A percentile compares a stretch with the other conserved stretches of the same genome.
phyloP scores from a whole-genome alignment of 1,140 invertebrate genomes.

The fruit fly (Drosophila melanogaster) region DNA sequence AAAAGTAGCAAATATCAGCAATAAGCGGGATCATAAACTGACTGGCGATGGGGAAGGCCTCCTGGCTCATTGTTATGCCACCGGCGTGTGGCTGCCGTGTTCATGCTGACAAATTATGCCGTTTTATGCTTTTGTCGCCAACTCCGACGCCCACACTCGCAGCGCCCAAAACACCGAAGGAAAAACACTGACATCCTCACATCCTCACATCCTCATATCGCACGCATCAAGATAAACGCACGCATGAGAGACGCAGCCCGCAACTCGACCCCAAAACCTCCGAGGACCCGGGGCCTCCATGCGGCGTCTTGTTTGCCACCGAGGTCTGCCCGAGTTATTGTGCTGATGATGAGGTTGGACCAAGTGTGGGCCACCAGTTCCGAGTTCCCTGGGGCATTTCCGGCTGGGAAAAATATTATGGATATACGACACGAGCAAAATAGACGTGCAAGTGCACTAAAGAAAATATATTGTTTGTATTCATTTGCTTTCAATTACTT shows the following conservation, averaged over 20 bases:
- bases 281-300: constrained; percentile 23
- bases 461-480: too few species aligned
- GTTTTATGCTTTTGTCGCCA: constrained; percentile 79
- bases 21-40: constrained; percentile 14
- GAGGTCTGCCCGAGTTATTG: constrained; percentile 50
- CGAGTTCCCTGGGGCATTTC: constrained; percentile 77
- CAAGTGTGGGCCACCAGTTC: constrained; percentile 36
- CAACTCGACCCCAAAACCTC: constrained; percentile 34
- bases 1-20: constrained; percentile 21
- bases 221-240: constrained; percentile 63
- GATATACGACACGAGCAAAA: constrained; percentile 58
- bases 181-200: constrained; percentile 14
- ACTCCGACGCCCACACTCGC: constrained; percentile 12
- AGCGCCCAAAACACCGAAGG: neutral
- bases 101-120: constrained; percentile 80
- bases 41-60: constrained; percentile 8
- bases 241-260: constrained; percentile 54
- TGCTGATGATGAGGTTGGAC: constrained; percentile 34
- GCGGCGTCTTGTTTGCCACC: constrained; percentile 63
- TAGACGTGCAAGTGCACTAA: constrained; percentile 6
- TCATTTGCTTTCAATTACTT: too few species aligned
- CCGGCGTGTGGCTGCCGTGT: constrained; percentile 54
- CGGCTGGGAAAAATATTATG: constrained; percentile 71
- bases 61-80: constrained; percentile 71
- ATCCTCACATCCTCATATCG: constrained; percentile 9